A percentile compares a stretch with the other conserved stretches of the same genome.
These are phyloP conservation scores for Coregonus clupeaformis DNA, from an alignment of 2,113 vertebrate species.

Conservation along the genomic window DNA sequence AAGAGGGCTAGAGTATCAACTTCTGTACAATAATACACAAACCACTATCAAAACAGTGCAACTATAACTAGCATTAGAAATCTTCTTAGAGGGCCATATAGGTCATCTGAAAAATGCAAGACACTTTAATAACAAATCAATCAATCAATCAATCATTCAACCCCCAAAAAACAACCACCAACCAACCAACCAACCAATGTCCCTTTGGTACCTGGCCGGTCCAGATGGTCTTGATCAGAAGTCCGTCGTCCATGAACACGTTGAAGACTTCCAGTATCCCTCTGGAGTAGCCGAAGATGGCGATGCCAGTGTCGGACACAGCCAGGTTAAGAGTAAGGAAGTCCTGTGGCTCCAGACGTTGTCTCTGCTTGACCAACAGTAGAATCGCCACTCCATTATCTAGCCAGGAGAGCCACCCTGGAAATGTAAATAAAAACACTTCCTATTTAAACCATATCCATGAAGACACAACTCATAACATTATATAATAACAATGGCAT, in stretches of 20 bases:
- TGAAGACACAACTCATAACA: neutral
- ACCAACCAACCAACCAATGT: constrained; percentile 18
- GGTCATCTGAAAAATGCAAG: too few relatives aligned
- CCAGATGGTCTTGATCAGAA: constrained; percentile 36
- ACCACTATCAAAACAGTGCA: too few relatives aligned
- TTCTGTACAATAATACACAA: too few relatives aligned
- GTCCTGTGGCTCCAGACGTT: constrained; percentile 39
- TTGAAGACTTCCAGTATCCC: constrained; percentile 45
- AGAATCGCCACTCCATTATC: constrained; percentile 37
- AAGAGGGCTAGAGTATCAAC: too few relatives aligned
- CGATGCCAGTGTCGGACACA: constrained; percentile 22
- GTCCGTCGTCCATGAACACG: constrained; percentile 34
- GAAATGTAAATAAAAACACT: neutral
- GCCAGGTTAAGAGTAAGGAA: constrained; percentile 42
- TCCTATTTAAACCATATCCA: neutral
- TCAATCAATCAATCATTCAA: too few relatives aligned
- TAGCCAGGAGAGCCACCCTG: constrained; percentile 54
- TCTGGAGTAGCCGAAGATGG: constrained; percentile 42
- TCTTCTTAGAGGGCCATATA: too few relatives aligned
- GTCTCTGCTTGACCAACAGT: constrained; percentile 33
- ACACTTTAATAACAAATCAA: too few relatives aligned
- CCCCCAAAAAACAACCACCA: too few relatives aligned
- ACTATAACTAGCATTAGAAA: too few relatives aligned
- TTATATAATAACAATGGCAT: too few relatives aligned
- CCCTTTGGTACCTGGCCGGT: constrained; percentile 26